phyloP scores from a whole-genome alignment of 2,113 vertebrate species.

The Sus scrofa region T2T-Sscrofa CM000823.6:50091501-50092000 shows the following conservation, averaged over 20 bases:
- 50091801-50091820: no score
- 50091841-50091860: no score
- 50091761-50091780: not conserved
- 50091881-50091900: no score
- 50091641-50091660: constrained; percentile 28
- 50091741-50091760: not conserved
- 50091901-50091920: no score
- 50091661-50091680: constrained; percentile 40
- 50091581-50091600: not conserved
- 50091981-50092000: no score
- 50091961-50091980: no score
- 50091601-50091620: constrained; percentile 46
- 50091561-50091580: constrained; percentile 50
- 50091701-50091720: constrained; percentile 43
- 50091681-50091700: constrained; percentile 46
- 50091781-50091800: no score
- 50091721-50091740: constrained; percentile 27
- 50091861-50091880: no score
- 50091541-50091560: constrained; percentile 35
- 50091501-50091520: constrained; percentile 33
- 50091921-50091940: no score
- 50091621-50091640: not conserved
- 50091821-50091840: no score
- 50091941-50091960: no score
- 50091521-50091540: constrained; percentile 37